A percentile compares a stretch with the other conserved stretches of the same genome.
Evolutionary conservation across 1,140 invertebrate species (phyloP).

Genomic region (Achroia grisella): DNA sequence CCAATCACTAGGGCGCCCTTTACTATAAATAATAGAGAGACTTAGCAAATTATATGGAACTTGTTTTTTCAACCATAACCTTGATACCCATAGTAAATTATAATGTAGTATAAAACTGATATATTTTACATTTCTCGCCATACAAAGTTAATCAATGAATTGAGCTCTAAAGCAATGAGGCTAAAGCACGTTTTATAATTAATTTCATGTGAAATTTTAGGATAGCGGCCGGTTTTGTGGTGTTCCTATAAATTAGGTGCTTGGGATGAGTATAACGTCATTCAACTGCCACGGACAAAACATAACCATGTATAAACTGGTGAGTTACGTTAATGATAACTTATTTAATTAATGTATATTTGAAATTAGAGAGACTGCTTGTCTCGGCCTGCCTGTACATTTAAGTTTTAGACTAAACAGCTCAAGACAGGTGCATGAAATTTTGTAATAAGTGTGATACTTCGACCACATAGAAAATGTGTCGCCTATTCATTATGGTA

Average conservation of each 20-base stretch:
- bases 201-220: not conserved
- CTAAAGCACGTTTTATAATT: not conserved
- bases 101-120: not conserved
- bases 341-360: not conserved
- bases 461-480: too few species aligned
- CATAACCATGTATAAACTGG: conserved; percentile 1
- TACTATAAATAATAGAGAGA: too few species aligned
- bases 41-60: not conserved
- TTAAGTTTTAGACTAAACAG: too few species aligned
- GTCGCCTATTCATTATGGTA: too few species aligned
- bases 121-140: not conserved
- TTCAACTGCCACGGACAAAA: not conserved
- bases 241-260: not conserved
- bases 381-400: too few species aligned
- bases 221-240: not conserved
- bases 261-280: not conserved
- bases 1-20: too few species aligned
- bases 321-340: not conserved
- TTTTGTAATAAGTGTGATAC: too few species aligned
- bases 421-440: too few species aligned
- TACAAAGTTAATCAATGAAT: not conserved
- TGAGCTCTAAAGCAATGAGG: not conserved
- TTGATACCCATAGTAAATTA: conserved; percentile 1
- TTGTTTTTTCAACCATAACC: conserved; percentile 1
- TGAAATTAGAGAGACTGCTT: too few species aligned